phyloP scores from a whole-genome alignment of 2,797 vertebrate genomes.

The Eulemur rubriventer region DNA sequence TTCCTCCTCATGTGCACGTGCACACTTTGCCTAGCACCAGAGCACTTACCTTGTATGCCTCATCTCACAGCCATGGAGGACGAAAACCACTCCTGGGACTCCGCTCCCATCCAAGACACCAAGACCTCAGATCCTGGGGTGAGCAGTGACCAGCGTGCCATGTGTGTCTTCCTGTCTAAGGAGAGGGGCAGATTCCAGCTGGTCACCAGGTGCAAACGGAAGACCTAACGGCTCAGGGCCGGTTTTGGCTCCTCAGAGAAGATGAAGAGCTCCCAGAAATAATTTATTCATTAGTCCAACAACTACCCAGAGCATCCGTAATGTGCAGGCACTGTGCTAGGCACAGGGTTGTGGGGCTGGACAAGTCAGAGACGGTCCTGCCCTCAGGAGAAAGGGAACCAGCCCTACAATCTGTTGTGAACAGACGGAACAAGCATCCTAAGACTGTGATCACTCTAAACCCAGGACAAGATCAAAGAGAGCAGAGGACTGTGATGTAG shows the following conservation, averaged over 20 bases:
- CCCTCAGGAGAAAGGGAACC: background rate
- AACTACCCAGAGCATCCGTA: rapidly evolving
- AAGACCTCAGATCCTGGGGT: rapidly evolving
- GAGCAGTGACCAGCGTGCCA: rapidly evolving
- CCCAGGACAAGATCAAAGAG: background rate
- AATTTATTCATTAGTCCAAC: too few species aligned
- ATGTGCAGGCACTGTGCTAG: background rate
- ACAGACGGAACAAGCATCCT: background rate
- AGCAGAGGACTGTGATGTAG: rapidly evolving
- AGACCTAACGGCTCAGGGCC: background rate
- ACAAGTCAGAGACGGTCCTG: background rate
- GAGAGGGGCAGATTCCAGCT: background rate
- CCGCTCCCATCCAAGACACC: background rate
- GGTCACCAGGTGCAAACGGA: background rate
- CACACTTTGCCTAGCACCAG: background rate
- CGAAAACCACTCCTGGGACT: background rate
- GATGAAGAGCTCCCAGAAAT: background rate
- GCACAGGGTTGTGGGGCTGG: too few species aligned
- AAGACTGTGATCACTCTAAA: background rate
- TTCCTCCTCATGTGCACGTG: background rate
- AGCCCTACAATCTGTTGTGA: background rate
- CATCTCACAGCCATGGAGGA: background rate
- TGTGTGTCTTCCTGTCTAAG: background rate
- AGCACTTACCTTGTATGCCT: rapidly evolving
- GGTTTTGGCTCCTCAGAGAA: background rate